Percentiles rank a stretch among this genome's conserved stretches.
Evolutionary conservation across 2,888 invertebrate genomes (phyloP).

Genomic region (Ophion ellenae): DNA sequence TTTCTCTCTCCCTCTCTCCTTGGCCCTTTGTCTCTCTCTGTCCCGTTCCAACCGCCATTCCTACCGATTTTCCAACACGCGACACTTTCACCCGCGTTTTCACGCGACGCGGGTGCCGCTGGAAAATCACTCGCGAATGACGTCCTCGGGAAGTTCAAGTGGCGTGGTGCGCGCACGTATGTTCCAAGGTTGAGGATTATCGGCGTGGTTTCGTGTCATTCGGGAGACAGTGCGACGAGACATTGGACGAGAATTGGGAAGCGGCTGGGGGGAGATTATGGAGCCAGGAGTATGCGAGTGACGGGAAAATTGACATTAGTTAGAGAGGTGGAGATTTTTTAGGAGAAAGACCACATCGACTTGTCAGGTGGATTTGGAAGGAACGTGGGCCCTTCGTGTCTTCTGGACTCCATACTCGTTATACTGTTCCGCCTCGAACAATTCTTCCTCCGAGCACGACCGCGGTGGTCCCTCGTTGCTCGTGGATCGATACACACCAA

Average conservation of each 20-base stretch:
- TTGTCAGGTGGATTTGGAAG: not conserved
- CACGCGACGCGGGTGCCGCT: not conserved
- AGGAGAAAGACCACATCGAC: not conserved
- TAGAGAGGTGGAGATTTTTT: not conserved
- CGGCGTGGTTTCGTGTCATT: slow-evolving; percentile 9
- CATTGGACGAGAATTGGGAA: not conserved
- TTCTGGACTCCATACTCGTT: slow-evolving; percentile 26
- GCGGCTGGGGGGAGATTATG: not conserved
- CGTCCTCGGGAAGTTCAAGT: not conserved
- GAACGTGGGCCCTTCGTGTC: not conserved
- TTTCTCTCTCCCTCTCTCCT: slow-evolving; percentile 18
- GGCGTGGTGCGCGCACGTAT: not conserved
- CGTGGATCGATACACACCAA: slow-evolving; percentile 65
- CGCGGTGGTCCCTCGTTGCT: slow-evolving; percentile 63
- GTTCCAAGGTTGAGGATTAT: slow-evolving; percentile 21
- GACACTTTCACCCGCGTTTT: slow-evolving; percentile 45
- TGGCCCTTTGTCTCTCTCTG: slow-evolving; percentile 13
- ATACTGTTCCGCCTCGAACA: slow-evolving; percentile 35
- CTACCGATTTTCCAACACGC: slow-evolving; percentile 13
- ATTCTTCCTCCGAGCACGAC: slow-evolving; percentile 50
- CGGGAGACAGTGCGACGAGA: slow-evolving; percentile 2
- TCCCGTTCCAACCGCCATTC: not conserved
- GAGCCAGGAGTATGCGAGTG: not conserved
- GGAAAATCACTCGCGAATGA: not conserved
- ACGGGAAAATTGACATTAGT: not conserved